A percentile compares a stretch with the other conserved stretches of the same genome.
Conservation (phyloP, 2,888 invertebrate species). For the Brachyptera putata region DNA sequence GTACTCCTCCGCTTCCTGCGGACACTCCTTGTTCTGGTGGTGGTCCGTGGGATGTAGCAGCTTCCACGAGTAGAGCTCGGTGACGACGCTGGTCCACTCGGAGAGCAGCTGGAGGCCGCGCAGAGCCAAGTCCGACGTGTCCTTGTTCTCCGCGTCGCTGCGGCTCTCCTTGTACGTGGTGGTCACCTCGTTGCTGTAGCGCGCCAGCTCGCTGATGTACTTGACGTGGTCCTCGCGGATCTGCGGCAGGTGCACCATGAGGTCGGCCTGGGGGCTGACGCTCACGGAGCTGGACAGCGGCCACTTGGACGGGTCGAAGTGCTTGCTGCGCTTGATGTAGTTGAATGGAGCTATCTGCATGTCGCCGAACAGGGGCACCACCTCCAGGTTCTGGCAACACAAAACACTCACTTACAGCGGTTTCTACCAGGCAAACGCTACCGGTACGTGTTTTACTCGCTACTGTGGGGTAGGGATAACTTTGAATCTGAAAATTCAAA, state of each 20-base stretch:
- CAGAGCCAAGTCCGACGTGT: constrained; percentile 85
- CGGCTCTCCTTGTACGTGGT: constrained; percentile 92
- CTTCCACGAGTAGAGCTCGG: constrained; percentile 97
- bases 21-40: constrained; percentile 91
- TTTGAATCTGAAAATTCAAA: too few species aligned
- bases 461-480: too few species aligned
- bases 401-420: constrained; percentile 14
- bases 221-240: constrained; percentile 96
- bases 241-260: constrained; percentile 90
- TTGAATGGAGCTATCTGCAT: constrained; percentile 99
- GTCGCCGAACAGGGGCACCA: constrained; percentile 95
- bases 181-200: constrained; percentile 80
- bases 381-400: constrained; percentile 79
- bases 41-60: constrained; percentile 96
- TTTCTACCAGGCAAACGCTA: too few species aligned
- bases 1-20: constrained; percentile 95
- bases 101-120: constrained; percentile 90
- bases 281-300: constrained; percentile 79
- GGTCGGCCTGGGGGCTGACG: constrained; percentile 85
- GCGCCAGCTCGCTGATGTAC: constrained; percentile 91
- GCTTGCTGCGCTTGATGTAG: constrained; percentile 90
- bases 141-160: constrained; percentile 85
- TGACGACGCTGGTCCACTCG: constrained; percentile 95
- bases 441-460: too few species aligned
- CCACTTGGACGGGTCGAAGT: constrained; percentile 86